Evolutionary conservation across 53 echinoderm and acorn worm species (phyloP).

Genomic region (Mesocentrotus franciscanus): DNA sequence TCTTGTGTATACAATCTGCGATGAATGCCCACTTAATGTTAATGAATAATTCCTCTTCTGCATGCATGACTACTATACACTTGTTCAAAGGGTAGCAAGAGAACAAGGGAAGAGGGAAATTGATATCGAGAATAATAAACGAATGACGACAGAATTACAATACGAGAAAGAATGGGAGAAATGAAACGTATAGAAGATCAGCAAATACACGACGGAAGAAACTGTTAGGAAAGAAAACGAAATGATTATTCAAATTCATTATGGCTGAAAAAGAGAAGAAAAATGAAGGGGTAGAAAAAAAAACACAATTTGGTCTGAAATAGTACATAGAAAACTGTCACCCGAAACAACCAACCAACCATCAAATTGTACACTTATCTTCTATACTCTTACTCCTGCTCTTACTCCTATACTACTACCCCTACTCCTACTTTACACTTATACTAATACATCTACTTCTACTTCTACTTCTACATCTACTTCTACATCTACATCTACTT

Average conservation of each 20-base stretch:
- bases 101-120: no score
- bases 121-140: no score
- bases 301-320: no score
- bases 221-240: no score
- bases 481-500: not conserved
- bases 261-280: no score
- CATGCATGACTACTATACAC: not conserved
- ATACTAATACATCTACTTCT: not conserved
- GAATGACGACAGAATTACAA: no score
- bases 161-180: not conserved
- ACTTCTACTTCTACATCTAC: not conserved
- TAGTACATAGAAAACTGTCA: no score
- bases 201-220: not conserved
- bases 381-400: not conserved
- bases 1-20: not conserved
- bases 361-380: no score
- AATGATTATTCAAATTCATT: not conserved
- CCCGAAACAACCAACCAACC: no score
- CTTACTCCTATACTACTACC: not conserved
- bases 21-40: slow-evolving; percentile 8
- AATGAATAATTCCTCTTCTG: not conserved
- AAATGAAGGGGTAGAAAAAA: no score
- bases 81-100: no score
- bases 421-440: not conserved
- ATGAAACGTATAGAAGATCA: not conserved